Evolutionary conservation across 2,113 vertebrate species (phyloP).

Genomic region (Fukomys damarensis): DNA sequence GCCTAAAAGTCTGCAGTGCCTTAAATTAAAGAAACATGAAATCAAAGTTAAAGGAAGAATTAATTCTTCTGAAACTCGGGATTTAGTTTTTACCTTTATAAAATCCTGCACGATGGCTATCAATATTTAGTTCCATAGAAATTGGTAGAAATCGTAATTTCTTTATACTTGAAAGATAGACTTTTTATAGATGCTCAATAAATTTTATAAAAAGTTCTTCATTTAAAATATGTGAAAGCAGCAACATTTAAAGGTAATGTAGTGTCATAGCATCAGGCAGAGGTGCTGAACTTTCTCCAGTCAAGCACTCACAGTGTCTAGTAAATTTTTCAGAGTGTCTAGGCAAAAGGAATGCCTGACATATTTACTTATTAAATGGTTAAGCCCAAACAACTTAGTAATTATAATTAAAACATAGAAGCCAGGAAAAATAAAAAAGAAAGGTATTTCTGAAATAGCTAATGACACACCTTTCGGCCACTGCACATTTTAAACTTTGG

Average conservation of each 20-base stretch:
- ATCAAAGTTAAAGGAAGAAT: neutral
- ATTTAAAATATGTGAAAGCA: neutral
- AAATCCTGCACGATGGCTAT: neutral
- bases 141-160: neutral
- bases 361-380: neutral
- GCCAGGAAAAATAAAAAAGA: neutral
- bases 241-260: neutral
- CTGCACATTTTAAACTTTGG: neutral
- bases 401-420: neutral
- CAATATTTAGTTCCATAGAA: constrained; percentile 23
- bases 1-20: neutral
- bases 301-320: neutral
- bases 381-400: neutral
- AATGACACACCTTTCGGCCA: neutral
- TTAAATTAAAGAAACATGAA: constrained; percentile 30
- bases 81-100: neutral
- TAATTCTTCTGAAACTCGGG: constrained; percentile 14
- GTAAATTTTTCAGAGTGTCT: neutral
- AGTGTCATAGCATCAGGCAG: neutral
- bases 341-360: neutral
- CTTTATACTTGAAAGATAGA: constrained; percentile 1
- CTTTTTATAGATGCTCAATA: neutral
- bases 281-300: neutral
- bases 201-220: neutral
- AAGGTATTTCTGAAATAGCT: neutral